These are phyloP conservation scores for Ptychobarbus kaznakovi DNA, from an alignment of 2,797 vertebrate species.

Conservation along the genomic window DNA sequence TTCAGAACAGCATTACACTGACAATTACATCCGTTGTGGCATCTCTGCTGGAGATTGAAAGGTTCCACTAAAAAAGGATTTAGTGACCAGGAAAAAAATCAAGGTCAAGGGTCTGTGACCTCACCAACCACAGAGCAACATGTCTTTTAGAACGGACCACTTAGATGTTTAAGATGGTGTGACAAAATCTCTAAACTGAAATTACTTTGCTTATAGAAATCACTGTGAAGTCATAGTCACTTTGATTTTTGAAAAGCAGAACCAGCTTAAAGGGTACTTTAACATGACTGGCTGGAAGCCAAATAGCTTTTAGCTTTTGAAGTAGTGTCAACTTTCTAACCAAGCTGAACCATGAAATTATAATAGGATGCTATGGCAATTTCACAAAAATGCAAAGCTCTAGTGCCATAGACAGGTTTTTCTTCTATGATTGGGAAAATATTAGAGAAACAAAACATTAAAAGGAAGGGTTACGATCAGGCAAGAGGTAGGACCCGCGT, in stretches of 20 bases:
- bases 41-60: conserved; percentile 27
- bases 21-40: not conserved
- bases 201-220: conserved; percentile 30
- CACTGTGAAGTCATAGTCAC: conserved; percentile 38
- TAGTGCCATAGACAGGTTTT: conserved; percentile 8
- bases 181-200: conserved; percentile 41
- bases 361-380: conserved; percentile 30
- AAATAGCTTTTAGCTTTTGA: conserved; percentile 44
- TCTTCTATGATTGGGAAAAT: not conserved
- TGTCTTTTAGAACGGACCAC: conserved; percentile 19
- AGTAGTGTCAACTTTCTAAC: conserved; percentile 46
- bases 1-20: conserved; percentile 17
- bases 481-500: too few species aligned
- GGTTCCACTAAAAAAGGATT: conserved; percentile 44
- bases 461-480: too few species aligned
- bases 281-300: conserved; percentile 38
- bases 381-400: conserved; percentile 38
- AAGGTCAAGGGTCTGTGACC: conserved; percentile 43
- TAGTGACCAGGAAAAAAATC: conserved; percentile 41
- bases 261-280: conserved; percentile 19
- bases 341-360: conserved; percentile 35
- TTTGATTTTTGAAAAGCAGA: conserved; percentile 43
- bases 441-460: too few species aligned
- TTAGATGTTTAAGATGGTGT: conserved; percentile 50
- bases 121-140: conserved; percentile 22